Evolutionary conservation across 2,113 vertebrate species (phyloP), one percentile per base, ranked within the genome.

Genomic region (Carettochelys insculpta): DNA sequence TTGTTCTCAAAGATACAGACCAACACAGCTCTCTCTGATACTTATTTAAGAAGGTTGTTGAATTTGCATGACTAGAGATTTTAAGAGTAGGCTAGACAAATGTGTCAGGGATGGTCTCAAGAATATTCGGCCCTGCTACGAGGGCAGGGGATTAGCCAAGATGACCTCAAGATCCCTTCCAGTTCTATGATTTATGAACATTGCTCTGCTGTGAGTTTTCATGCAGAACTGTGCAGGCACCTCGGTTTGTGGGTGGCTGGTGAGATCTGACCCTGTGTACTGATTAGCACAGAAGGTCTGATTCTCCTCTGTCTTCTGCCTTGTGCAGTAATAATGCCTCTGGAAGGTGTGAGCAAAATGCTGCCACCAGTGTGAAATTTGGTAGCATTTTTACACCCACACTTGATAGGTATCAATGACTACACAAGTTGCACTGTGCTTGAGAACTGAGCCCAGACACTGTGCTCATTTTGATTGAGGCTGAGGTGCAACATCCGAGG

Each of bases 331-430:
- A 7, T 0, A 0, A n/a, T 29, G 45, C 20, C 47, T 76, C 38
- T 43, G 12, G 31, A 0, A 0, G 3, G 29, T 58, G 43, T 6
- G 43, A 84, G 27, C 61, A 41, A 34, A 27, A 6, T 22, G 38
- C 29, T 78, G 0, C 0, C 2, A 11, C 29, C 38, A 17, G 6
- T 34, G n/a, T 86, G 76, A 19, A 2, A 0, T 76, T 45, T 41
- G 75, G 52, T 75, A 85, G 2, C 12, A 17, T 5, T 80, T 89
- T 52, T 65, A 50, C 0, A 0, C 16, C 50, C 13, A 3, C 34
- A 80, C 77, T 92, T 11, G 77, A 7, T 41, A 9, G 1, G 7
- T 41, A 19, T 25, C 1, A 0, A 24, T 78, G 79, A 75, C 41
- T 75, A 75, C 43, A 45, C 24, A 45, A 14, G 12, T 75, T 75